Evolutionary conservation across 2,888 invertebrate species (phyloP), one percentile per base, ranked within the genome.

Genomic region (Drosophila borborema): DNA sequence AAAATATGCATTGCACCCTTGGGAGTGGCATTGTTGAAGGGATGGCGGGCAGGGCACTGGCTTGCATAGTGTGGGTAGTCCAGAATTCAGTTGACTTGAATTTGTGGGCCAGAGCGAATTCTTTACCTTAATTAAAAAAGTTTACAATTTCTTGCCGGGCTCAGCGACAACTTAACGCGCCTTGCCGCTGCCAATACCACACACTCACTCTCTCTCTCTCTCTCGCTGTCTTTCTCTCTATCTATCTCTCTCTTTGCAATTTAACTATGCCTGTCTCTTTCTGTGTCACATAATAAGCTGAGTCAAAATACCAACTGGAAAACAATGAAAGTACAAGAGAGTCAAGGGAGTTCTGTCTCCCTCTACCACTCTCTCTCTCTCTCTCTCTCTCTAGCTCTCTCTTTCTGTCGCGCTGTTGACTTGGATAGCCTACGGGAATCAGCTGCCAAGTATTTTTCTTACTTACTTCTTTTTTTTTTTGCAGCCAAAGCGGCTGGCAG

Each of bases 61-160:
- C 8, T 38, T 28, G 28, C 28, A 28, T 5, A 6, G 74, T 49
- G 38, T 8, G 54, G 54, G 40, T 2, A 41, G 71, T 69, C 65
- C 45, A 54, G 51, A 49, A 56, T 78, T 45, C 64, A 54, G 63
- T 55, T 58, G 63, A 43, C 45, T 40, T 40, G 48, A 64, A 51
- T 64, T 76, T 38, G 67, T 38, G 64, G 51, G 72, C 61, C 54
- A 53, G 64, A 68, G 83, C 62, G 69, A 84, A 86, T 85, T 86
- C 85, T 63, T 82, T 75, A 84, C 85, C 87, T 86, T 85, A 86
- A 85, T 85, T 85, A 85, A 85, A 85, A 85, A 85, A 85, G 82
- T 85, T 85, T 84, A 74, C 72, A 81, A 69, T 78, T 74, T 82
- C 72, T 74, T 77, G 63, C 54, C 61, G 63, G 72, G 68, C 76